Evolutionary conservation across 2,113 vertebrate species (phyloP).

Genomic region (Saiga tatarica): DNA sequence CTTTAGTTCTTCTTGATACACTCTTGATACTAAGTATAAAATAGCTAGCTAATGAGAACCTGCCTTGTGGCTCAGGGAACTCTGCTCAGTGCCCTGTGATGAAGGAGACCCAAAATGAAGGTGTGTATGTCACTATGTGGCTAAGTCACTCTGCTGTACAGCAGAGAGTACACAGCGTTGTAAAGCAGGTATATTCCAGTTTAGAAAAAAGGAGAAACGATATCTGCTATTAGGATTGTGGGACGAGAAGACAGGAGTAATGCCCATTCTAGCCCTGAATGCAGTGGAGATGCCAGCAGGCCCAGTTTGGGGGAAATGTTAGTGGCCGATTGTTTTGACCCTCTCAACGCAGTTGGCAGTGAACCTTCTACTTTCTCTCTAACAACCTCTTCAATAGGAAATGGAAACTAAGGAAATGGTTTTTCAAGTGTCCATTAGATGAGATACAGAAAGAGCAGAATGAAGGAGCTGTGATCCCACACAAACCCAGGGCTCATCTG

Average conservation of each 20-base stretch:
- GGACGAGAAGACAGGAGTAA: neutral
- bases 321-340: neutral
- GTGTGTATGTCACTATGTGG: neutral
- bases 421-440: neutral
- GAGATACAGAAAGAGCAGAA: neutral
- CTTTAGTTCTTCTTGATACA: neutral
- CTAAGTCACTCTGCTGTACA: neutral
- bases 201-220: neutral
- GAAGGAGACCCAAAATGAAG: neutral
- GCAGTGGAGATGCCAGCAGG: neutral
- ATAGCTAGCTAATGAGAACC: neutral
- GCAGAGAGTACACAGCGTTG: neutral
- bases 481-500: neutral
- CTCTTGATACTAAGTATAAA: neutral
- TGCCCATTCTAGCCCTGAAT: neutral
- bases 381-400: neutral
- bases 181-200: neutral
- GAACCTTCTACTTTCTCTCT: neutral
- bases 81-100: neutral
- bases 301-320: neutral
- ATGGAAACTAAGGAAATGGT: neutral
- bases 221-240: neutral
- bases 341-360: neutral
- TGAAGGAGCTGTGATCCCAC: neutral
- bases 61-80: neutral